Evolutionary conservation across 1,140 invertebrate species (phyloP).

Genomic region (Battus philenor): DNA sequence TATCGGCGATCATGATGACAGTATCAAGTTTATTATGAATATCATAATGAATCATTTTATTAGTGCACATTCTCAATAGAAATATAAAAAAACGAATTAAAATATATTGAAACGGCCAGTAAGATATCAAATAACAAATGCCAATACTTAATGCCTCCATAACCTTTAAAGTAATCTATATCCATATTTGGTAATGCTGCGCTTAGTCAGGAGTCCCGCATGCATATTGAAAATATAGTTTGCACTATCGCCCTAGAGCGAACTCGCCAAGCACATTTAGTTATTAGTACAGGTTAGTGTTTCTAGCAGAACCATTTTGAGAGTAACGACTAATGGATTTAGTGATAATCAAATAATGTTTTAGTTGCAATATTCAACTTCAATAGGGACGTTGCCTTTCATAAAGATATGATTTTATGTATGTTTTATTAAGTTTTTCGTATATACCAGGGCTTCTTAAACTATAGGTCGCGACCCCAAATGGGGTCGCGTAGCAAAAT

Average conservation of each 20-base stretch:
- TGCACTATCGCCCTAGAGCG: slow-evolving; percentile 29
- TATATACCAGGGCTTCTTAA: no score
- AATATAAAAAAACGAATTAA: no score
- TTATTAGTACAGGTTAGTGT: slow-evolving; percentile 18
- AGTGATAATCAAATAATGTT: neutral
- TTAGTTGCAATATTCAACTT: neutral
- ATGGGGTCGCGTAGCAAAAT: no score
- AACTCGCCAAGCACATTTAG: slow-evolving; percentile 29
- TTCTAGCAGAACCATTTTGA: neutral
- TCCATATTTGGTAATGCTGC: slow-evolving; percentile 5
- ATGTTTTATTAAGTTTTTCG: no score
- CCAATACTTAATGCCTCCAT: neutral
- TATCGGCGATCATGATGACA: no score
- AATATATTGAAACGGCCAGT: no score
- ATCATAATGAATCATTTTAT: neutral
- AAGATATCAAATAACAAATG: no score
- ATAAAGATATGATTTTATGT: neutral
- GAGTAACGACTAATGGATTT: no score
- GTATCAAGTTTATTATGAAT: neutral
- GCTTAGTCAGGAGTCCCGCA: slow-evolving; percentile 4
- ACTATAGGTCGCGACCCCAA: no score
- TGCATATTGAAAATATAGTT: slow-evolving; percentile 17
- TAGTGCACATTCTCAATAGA: no score
- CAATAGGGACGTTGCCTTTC: neutral
- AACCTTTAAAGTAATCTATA: neutral